phyloP scores from a whole-genome alignment of 2,113 vertebrate genomes.

The Marmota monax region DNA sequence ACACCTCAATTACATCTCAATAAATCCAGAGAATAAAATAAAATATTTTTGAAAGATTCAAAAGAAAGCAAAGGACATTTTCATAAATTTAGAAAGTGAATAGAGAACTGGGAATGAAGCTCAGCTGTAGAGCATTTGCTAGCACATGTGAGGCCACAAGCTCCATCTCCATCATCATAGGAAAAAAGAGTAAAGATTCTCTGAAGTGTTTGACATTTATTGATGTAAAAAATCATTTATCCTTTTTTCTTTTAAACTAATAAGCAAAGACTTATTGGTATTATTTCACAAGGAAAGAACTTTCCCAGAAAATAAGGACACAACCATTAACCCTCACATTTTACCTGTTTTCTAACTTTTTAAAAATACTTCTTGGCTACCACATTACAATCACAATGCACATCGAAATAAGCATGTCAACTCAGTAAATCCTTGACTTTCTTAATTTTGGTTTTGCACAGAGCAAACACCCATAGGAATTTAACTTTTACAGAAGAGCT shows the following conservation, averaged over 20 bases:
- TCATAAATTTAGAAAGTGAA: background rate
- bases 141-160: background rate
- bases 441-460: too few species aligned
- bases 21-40: background rate
- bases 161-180: background rate
- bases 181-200: background rate
- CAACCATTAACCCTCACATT: background rate
- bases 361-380: too few species aligned
- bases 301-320: background rate
- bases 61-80: background rate
- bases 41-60: background rate
- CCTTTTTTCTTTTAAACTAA: background rate
- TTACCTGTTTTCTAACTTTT: background rate
- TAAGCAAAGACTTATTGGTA: background rate
- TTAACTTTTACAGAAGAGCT: too few species aligned
- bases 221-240: background rate
- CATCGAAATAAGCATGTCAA: too few species aligned
- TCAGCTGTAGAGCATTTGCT: background rate
- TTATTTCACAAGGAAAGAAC: background rate
- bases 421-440: too few species aligned
- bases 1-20: too few species aligned
- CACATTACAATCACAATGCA: too few species aligned
- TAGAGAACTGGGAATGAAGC: background rate
- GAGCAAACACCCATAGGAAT: too few species aligned
- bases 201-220: background rate